Base-by-base conservation (phyloP, 2,113 vertebrate species). In the Montifringilla adamsi region DNA sequence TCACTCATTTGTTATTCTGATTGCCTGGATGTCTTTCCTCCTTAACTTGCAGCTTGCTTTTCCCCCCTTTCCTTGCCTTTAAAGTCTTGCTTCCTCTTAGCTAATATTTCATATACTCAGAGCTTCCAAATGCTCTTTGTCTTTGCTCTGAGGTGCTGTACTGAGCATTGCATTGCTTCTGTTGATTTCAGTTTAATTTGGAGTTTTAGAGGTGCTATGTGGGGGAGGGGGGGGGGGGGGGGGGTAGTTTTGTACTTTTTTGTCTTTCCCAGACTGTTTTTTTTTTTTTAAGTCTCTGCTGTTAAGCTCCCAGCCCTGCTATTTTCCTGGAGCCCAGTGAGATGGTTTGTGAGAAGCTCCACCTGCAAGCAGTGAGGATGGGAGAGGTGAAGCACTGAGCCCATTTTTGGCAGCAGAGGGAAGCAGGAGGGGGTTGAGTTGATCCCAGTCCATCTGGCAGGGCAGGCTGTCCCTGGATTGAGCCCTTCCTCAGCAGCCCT, bases 1-100 rank as follows among this genome's bases (percentile, higher is more conserved):
- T 75, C 52, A 59, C 35, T 85, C 53, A 13, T 85, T 82, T 91
- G 41, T 91, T 93, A 27, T 55, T 85, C 46, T 91, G 50, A 84
- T 80, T 62, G 39, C 23, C 50, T 63, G 9, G 2, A 0, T 66
- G 41, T 49, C 30, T 94, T 80, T 81, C 85, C 31, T 72, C 59
- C 63, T 88, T 63, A 64, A 1, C 44, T 77, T 75, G 24, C 18
- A 22, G 6, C 37, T 69, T 78, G 69, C 43, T 84, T 66, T 52
- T 58, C 47, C 59, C 26, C 69, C 11, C 0, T 90, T 76, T 66
- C 74, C 46, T 73, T 87, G 47, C 47, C 30, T 92, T 85, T 67
- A 44, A 81, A 76, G 62, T 50, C 31, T 69, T 89, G 20, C 23
- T 31, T 64, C 56, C 74, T 90, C 73, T 77, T 79, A 39, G 37